Evolutionary conservation across 2,888 invertebrate species (phyloP), one percentile per base, ranked within the genome.

Genomic region (Cephus pulcher): DNA sequence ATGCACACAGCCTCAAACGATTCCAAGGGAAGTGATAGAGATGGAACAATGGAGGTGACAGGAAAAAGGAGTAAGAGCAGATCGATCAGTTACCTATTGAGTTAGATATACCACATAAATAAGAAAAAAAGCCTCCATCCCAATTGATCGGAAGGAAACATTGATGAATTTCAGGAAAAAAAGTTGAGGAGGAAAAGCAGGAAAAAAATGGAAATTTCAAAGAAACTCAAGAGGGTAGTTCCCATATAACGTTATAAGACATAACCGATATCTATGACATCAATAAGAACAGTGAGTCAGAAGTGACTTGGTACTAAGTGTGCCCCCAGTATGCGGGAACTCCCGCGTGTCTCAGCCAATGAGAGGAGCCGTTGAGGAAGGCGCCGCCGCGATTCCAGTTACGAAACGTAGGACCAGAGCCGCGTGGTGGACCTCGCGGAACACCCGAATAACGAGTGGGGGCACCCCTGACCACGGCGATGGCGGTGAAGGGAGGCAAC

Each of bases 401-500:
- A 78, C 75, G 80, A 81, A 80, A 78, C 74, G 81, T 75, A 75
- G 78, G 81, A 80, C 79, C 80, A 84, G 56, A 56, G 56, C 80
- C 80, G 78, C 81, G 81, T 77, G 75, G 86, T 83, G 84, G 79
- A 71, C 71, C 71, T 82, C 82, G 83, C 84, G 88, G 88, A 88
- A 88, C 88, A 90, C 88, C 89, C 89, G 86, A 90, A 89, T 87
- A 87, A 82, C 83, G 87, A 88, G 88, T 89, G 90, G 91, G 91
- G 90, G 90, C 90, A 91, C 90, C 91, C 90, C 91, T 91, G 90
- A 90, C 90, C 90, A 89, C 89, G 89, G 86, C 84, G 79, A 83
- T 82, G 84, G 84, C 88, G 88, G 91, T 91, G 91, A 91, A 91
- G 91, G 91, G 91, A 91, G 90, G 91, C 88, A 90, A 90, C 91